Percentiles rank a stretch among this genome's conserved stretches.
phyloP scores from a whole-genome alignment of 2,797 vertebrate species.

The Lacerta bilineata region DNA sequence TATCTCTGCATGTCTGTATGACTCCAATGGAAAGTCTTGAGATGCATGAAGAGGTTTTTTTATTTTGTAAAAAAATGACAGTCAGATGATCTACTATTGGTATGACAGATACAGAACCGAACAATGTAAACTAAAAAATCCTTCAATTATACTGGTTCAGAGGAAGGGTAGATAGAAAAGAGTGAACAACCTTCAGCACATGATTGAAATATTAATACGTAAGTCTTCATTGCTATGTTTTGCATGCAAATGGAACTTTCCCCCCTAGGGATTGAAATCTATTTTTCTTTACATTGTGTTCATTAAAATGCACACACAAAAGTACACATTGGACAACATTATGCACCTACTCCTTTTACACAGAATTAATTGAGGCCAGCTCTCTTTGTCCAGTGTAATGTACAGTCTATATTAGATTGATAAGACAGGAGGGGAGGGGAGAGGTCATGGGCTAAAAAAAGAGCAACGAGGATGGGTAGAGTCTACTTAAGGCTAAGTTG shows the following conservation, averaged over 20 bases:
- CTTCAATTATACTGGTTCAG: not conserved
- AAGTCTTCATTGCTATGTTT: not conserved
- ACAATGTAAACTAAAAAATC: slow-evolving; percentile 3
- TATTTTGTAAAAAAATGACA: too few species aligned
- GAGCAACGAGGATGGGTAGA: not conserved
- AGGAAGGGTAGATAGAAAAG: not conserved
- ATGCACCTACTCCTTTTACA: not conserved
- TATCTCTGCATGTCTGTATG: not conserved
- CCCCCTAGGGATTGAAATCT: not conserved
- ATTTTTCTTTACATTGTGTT: not conserved
- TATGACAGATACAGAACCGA: not conserved
- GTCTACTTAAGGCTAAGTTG: not conserved
- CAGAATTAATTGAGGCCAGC: not conserved
- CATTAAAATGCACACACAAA: not conserved
- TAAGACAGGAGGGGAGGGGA: not conserved
- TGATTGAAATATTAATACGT: not conserved
- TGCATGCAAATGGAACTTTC: not conserved
- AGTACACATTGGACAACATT: not conserved
- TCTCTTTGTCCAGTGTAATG: not conserved
- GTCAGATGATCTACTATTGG: not conserved
- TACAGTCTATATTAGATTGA: not conserved
- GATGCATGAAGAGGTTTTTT: not conserved
- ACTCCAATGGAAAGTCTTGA: slow-evolving; percentile 10
- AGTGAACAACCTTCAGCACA: not conserved
- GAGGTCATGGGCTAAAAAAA: not conserved